Conservation (phyloP, 1,140 invertebrate species). For the Eriocheir sinensis region DNA sequence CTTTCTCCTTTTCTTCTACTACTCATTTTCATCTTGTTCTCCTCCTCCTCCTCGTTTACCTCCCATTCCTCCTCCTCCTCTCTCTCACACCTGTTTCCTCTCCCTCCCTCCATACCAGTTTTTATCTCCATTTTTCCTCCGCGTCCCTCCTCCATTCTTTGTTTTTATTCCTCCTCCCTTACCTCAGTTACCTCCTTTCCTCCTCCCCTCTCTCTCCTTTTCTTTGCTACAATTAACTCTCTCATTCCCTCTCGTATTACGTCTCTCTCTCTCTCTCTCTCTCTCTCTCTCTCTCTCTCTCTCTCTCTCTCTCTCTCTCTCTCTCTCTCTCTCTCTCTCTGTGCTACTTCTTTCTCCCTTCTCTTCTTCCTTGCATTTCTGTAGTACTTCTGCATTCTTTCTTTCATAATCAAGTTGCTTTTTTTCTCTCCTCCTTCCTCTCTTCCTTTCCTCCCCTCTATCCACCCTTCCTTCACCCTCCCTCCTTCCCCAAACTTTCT, state of each 20-base stretch:
- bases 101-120: not conserved
- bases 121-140: no score
- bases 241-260: not conserved
- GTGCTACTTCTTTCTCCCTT: no score
- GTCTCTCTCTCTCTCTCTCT: not conserved
- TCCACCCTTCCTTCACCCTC: not conserved
- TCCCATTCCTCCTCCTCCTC: not conserved
- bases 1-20: not conserved
- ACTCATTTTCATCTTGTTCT: not conserved
- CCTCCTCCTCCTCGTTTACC: not conserved
- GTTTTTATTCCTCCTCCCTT: not conserved
- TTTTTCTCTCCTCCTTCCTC: no score
- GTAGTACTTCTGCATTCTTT: no score
- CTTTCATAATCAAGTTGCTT: no score
- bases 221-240: not conserved
- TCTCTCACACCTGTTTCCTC: not conserved
- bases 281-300: no score
- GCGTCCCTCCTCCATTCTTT: not conserved
- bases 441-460: not conserved
- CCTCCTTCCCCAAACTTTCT: no score
- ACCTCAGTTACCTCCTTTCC: not conserved
- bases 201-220: not conserved
- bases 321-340: no score
- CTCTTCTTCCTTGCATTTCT: no score
- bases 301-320: no score